phyloP scores from a whole-genome alignment of 2,113 vertebrate genomes.

The Tympanuchus pallidicinctus region DNA sequence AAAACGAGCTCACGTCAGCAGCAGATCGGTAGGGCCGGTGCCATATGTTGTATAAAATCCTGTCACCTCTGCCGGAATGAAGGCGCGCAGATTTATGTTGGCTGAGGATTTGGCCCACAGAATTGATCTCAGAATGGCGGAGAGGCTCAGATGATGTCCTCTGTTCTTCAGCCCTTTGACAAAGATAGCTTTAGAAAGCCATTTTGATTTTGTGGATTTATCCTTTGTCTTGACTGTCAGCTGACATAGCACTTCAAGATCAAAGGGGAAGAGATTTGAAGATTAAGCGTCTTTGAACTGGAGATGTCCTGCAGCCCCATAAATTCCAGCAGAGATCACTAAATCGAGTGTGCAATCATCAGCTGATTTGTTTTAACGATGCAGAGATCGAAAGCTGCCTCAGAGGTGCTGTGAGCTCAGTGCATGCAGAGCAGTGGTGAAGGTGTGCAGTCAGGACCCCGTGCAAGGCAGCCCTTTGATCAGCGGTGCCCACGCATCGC shows the following conservation, averaged over 20 bases:
- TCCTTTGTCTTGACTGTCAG: constrained; percentile 62
- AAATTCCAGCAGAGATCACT: constrained; percentile 44
- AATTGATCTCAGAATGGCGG: constrained; percentile 34
- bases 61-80: constrained; percentile 11
- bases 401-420: not conserved
- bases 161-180: constrained; percentile 52
- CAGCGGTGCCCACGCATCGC: rapidly evolving
- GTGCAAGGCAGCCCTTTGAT: no score
- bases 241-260: constrained; percentile 36
- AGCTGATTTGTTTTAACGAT: constrained; percentile 36
- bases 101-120: constrained; percentile 23
- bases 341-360: not conserved
- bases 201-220: constrained; percentile 66
- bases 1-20: not conserved
- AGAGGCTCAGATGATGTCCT: not conserved
- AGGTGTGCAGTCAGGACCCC: not conserved
- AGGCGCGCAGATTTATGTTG: constrained; percentile 27
- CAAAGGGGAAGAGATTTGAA: constrained; percentile 56
- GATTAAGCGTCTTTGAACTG: constrained; percentile 29
- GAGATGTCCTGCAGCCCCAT: constrained; percentile 36
- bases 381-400: not conserved
- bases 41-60: not conserved
- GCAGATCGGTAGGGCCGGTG: not conserved
- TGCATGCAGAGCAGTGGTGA: rapidly evolving
- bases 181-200: constrained; percentile 52